These are phyloP conservation scores for Neotoma lepida DNA, from an alignment of 2,113 vertebrate genomes.

Conservation along the genomic window DNA sequence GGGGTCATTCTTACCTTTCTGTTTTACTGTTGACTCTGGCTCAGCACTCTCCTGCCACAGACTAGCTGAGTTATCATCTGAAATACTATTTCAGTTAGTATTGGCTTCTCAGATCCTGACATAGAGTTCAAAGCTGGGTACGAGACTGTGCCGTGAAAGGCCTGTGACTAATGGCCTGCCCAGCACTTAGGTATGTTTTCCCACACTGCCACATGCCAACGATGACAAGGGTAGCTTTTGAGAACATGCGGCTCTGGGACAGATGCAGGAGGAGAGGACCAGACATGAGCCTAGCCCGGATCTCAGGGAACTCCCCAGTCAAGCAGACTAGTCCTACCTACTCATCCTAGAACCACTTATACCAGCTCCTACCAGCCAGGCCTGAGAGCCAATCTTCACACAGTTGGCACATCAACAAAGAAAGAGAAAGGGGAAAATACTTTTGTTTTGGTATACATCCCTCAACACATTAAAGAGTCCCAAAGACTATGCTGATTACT, in stretches of 20 bases:
- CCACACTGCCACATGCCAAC: fast-evolving
- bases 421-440: neutral
- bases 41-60: conserved; percentile 15
- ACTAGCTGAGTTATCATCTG: conserved; percentile 13
- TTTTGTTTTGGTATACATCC: fast-evolving
- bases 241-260: neutral
- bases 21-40: conserved; percentile 8
- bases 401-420: neutral
- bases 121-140: neutral
- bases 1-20: conserved; percentile 55
- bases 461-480: fast-evolving
- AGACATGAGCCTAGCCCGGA: neutral
- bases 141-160: fast-evolving
- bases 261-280: fast-evolving
- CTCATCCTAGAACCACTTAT: neutral
- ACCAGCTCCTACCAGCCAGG: neutral
- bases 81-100: conserved; percentile 33
- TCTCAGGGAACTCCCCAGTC: neutral
- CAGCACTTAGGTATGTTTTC: neutral
- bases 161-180: fast-evolving
- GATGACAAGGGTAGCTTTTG: neutral
- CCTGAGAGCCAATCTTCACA: neutral
- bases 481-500: fast-evolving
- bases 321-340: neutral
- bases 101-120: conserved; percentile 49